Conservation (phyloP, 2,888 invertebrate species). For the Zhengitettix transpicula region DNA sequence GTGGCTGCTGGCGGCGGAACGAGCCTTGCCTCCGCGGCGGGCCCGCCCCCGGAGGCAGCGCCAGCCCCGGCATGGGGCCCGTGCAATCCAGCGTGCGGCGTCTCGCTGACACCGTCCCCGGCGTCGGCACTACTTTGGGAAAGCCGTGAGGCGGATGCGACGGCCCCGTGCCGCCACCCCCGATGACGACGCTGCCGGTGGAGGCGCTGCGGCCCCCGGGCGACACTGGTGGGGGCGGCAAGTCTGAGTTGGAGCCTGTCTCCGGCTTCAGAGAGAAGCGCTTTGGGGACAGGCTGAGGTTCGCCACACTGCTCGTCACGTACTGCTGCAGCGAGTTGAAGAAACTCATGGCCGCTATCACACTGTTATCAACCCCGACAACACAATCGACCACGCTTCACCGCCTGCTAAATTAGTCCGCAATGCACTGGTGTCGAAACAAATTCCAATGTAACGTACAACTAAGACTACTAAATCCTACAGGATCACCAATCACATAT, state of each 20-base stretch:
- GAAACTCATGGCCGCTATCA: constrained; percentile 50
- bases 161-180: background rate
- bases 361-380: too few species aligned
- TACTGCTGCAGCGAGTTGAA: constrained; percentile 71
- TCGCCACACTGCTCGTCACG: constrained; percentile 73
- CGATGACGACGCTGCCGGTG: constrained; percentile 23
- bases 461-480: too few species aligned
- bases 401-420: too few species aligned
- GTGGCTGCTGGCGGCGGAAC: constrained; percentile 22
- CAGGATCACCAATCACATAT: too few species aligned
- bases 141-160: constrained; percentile 32
- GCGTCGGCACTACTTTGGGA: constrained; percentile 48
- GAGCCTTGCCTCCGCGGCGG: constrained; percentile 29
- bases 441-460: too few species aligned
- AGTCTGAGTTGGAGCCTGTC: constrained; percentile 22
- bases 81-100: constrained; percentile 46
- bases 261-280: constrained; percentile 53
- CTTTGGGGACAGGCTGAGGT: constrained; percentile 57
- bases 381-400: too few species aligned
- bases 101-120: constrained; percentile 29
- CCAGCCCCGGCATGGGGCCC: constrained; percentile 20
- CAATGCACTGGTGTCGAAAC: too few species aligned
- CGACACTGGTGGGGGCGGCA: constrained; percentile 14
- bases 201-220: constrained; percentile 19
- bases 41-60: constrained; percentile 21